Percentiles rank a stretch among this genome's conserved stretches.
phyloP scores from a whole-genome alignment of 2,797 vertebrate genomes.

The Nyctibius grandis region DNA sequence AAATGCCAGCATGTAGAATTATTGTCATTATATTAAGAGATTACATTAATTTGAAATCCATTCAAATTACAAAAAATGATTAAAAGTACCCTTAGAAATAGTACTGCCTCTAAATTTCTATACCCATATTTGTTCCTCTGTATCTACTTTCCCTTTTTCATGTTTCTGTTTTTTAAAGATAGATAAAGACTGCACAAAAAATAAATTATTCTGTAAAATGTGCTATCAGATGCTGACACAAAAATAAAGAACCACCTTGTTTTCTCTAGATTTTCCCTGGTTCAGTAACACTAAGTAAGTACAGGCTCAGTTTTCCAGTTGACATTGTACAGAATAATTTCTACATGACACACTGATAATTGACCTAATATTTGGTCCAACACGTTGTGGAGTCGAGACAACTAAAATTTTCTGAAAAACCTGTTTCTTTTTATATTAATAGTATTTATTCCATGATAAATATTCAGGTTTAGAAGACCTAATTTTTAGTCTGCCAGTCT shows the following conservation, averaged over 20 bases:
- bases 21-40: neutral
- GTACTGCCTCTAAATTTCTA: neutral
- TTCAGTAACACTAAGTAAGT: neutral
- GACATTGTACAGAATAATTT: neutral
- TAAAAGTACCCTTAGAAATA: neutral
- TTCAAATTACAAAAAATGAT: neutral
- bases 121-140: neutral
- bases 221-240: neutral
- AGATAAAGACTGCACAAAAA: neutral
- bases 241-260: neutral
- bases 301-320: neutral
- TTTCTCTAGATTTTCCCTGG: neutral
- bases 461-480: neutral
- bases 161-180: neutral
- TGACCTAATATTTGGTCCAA: neutral
- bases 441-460: neutral
- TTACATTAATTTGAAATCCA: neutral
- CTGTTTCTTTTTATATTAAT: neutral
- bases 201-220: neutral
- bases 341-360: neutral
- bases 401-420: neutral
- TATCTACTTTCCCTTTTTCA: neutral
- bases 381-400: neutral
- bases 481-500: neutral
- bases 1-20: neutral